Evolutionary conservation across 2,888 invertebrate species (phyloP).

Genomic region (Choreutis nemorana): DNA sequence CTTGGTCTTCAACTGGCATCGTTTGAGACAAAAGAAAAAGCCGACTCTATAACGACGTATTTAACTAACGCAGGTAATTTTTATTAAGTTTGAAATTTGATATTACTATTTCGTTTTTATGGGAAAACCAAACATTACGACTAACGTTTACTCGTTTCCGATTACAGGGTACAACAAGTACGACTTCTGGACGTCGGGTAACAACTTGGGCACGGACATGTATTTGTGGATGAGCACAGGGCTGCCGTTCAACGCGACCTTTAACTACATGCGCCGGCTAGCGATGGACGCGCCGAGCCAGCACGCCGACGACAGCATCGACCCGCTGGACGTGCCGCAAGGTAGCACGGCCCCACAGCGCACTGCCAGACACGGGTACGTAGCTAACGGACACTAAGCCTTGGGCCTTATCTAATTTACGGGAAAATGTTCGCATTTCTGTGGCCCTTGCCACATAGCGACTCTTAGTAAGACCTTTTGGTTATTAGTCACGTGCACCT

Average conservation of each 20-base stretch:
- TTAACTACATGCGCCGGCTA: constrained; percentile 77
- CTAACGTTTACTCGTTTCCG: neutral
- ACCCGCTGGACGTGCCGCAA: constrained; percentile 71
- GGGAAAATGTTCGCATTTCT: no score
- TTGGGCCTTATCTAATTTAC: no score
- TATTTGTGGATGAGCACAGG: constrained; percentile 92
- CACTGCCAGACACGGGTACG: constrained; percentile 77
- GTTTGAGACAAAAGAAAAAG: constrained; percentile 87
- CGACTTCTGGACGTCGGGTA: constrained; percentile 91
- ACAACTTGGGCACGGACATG: constrained; percentile 86
- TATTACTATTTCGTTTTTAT: neutral
- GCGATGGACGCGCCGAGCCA: constrained; percentile 62
- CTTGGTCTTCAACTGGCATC: constrained; percentile 85
- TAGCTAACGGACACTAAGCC: no score
- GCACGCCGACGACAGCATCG: constrained; percentile 62
- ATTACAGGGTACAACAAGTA: constrained; percentile 75
- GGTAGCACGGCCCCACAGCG: constrained; percentile 82
- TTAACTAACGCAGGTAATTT: constrained; percentile 80
- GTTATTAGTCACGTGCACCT: no score
- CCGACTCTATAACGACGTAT: constrained; percentile 84
- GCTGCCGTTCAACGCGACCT: constrained; percentile 86
- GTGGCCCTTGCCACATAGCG: no score
- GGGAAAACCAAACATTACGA: neutral
- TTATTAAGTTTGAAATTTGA: neutral
- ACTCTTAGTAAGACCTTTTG: no score